Evolutionary conservation across 2,113 vertebrate genomes (phyloP).

Genomic region (Scalopus aquaticus): DNA sequence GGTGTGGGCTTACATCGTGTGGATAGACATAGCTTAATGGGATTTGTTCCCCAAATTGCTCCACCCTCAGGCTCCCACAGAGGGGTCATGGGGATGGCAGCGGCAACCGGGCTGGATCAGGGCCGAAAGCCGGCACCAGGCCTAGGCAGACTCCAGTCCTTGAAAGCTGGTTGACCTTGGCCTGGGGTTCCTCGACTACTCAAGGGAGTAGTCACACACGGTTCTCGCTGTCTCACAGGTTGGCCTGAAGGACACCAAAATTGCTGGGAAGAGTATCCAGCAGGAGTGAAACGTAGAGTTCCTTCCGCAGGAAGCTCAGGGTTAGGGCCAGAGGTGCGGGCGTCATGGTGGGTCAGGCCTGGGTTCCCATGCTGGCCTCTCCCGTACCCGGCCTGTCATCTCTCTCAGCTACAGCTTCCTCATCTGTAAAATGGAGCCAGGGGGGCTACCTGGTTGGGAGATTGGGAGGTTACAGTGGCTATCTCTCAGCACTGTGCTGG

Average conservation of each 20-base stretch:
- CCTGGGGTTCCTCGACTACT: background rate
- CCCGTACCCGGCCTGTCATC: background rate
- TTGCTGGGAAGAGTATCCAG: background rate
- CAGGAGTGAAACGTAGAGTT: background rate
- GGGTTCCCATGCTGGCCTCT: background rate
- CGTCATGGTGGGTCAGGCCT: accelerated
- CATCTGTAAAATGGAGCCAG: background rate
- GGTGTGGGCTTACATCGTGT: background rate
- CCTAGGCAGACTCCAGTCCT: background rate
- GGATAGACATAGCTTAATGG: background rate
- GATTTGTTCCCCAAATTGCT: background rate
- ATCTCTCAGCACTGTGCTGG: background rate
- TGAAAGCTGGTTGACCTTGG: constrained; percentile 30
- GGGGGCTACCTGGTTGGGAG: background rate
- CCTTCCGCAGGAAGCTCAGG: accelerated
- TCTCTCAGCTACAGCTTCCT: background rate
- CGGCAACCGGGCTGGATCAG: background rate
- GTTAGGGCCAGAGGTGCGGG: no score
- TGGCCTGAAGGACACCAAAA: background rate
- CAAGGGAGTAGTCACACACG: background rate
- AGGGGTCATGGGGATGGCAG: background rate
- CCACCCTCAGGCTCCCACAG: background rate
- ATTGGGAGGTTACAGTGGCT: background rate
- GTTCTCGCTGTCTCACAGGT: accelerated
- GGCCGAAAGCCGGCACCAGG: background rate